Evolutionary conservation across 2,888 invertebrate genomes (phyloP).

Genomic region (Sinohyriopsis cumingii): DNA sequence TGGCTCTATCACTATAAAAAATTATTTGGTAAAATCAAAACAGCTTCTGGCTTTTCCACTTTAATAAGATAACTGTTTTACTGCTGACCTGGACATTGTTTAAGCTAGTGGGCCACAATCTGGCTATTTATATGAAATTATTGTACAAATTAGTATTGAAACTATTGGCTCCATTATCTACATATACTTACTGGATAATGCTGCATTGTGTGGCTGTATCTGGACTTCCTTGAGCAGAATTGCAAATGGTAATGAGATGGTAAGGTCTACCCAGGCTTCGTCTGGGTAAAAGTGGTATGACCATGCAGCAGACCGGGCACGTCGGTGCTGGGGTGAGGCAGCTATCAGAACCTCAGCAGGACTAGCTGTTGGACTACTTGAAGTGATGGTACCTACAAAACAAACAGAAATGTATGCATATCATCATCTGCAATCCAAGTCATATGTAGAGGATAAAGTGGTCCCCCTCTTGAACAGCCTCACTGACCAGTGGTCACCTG

Average conservation of each 20-base stretch:
- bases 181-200: conserved; percentile 65
- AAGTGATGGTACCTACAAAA: conserved; percentile 79
- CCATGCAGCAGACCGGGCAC: conserved; percentile 94
- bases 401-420: not conserved
- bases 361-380: conserved; percentile 88
- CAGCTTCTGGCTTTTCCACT: too few species aligned
- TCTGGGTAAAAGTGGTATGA: conserved; percentile 96
- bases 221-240: conserved; percentile 89
- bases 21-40: too few species aligned
- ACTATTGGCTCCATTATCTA: not conserved
- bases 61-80: too few species aligned
- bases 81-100: too few species aligned
- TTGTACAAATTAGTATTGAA: too few species aligned
- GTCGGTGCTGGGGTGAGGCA: conserved; percentile 84
- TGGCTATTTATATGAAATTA: too few species aligned
- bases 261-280: conserved; percentile 87
- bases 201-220: conserved; percentile 68
- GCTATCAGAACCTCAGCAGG: conserved; percentile 91
- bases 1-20: too few species aligned
- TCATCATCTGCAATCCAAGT: not conserved
- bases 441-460: not conserved
- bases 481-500: too few species aligned
- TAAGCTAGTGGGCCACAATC: too few species aligned
- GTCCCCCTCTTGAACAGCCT: too few species aligned
- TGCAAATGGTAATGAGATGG: conserved; percentile 89